Evolutionary conservation across 2,888 invertebrate species (phyloP), one percentile per base, ranked within the genome.

Genomic region (Vanessa cardui): DNA sequence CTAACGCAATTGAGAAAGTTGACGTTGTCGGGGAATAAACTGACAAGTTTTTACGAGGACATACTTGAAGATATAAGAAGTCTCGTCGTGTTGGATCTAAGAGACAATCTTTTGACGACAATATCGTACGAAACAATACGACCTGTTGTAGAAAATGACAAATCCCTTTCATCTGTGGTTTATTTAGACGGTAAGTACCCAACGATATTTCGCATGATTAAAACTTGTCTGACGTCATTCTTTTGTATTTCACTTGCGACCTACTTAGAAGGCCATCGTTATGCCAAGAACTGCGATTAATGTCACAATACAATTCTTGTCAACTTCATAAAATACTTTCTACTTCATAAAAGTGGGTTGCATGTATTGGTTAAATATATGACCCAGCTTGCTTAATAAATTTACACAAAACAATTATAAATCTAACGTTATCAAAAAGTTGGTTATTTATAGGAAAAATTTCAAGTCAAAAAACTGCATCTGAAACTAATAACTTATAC

Each of bases 101-200:
- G 96, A 82, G 94, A 95, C 78, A 97, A 97, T 89, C 90, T 94
- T 71, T 93, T 97, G 80, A 95, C 95, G 83, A 96, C 96, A 62
- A 93, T 97, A 82, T 95, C 96, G 62, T 95, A 95, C 81, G 96
- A 96, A 80, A 96, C 96, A 76, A 93, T 96, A 76, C 94, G 95
- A 77, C 95, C 96, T 49, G 94, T 97, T 81, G 93, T 96, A 77
- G 95, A 95, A 79, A 96, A 96, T 84, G 94, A 97, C 82, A 95
- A 95, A 90, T 95, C 95, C 81, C 89, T 92, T 73, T 94, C 95
- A 71, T 94, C 95, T 80, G 95, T 95, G 87, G 94, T 97, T 83
- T 94, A 95, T 84, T 90, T 97, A 79, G 95, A 95, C 87, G 96
- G 97, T 97, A 86, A 96, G 96, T 94, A 72, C 21, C 12, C 44